Conservation (phyloP, 2,797 vertebrate species). For the Lacerta agilis region DNA sequence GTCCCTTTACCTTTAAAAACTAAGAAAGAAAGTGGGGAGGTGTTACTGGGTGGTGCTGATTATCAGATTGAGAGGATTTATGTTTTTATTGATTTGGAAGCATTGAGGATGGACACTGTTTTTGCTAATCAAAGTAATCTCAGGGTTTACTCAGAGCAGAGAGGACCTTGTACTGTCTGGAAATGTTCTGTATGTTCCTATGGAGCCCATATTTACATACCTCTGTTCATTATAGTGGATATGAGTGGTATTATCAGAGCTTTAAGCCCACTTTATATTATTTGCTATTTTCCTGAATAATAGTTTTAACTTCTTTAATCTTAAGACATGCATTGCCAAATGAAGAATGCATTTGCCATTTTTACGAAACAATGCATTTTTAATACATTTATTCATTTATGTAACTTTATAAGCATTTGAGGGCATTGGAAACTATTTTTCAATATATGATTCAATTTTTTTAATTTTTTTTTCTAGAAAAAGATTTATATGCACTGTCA, state of each 20-base stretch:
- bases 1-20: too few species aligned
- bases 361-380: background rate
- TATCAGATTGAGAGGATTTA: background rate
- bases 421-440: background rate
- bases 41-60: background rate
- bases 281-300: background rate
- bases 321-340: background rate
- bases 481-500: conserved; percentile 12
- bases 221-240: background rate
- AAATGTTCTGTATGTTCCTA: background rate
- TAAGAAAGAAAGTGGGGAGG: too few species aligned
- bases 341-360: background rate
- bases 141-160: background rate
- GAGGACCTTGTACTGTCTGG: background rate
- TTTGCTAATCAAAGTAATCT: background rate
- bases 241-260: background rate
- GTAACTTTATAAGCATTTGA: background rate
- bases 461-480: background rate
- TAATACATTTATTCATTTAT: background rate
- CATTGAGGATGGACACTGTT: background rate
- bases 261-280: background rate
- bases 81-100: background rate
- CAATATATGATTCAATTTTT: background rate
- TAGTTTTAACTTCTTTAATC: too few species aligned
- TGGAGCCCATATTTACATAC: background rate